Percentiles rank a stretch among this genome's conserved stretches.
Conservation (phyloP, 1,140 invertebrate species). For the Bemisia tabaci region DNA sequence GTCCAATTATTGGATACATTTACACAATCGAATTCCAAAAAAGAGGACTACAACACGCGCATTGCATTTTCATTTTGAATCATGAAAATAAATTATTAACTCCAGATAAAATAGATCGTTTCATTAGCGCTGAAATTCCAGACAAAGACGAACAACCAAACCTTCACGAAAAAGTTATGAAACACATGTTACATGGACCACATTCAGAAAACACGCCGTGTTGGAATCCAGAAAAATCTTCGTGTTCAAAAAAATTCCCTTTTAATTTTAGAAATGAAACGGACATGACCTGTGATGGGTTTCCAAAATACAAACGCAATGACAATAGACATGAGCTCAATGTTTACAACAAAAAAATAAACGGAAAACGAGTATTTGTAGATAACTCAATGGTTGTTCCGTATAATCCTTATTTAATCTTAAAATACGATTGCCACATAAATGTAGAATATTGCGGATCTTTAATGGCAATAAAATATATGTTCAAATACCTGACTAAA, state of each 20-base stretch:
- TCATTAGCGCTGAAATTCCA: conserved; percentile 38
- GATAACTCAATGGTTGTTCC: conserved; percentile 30
- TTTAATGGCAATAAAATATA: conserved; percentile 29
- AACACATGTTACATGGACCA: conserved; percentile 39
- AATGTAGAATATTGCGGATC: conserved; percentile 29
- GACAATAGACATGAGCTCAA: not conserved
- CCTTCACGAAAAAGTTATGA: conserved; percentile 29
- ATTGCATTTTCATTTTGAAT: conserved; percentile 2
- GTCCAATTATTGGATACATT: not conserved
- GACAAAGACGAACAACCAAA: conserved; percentile 28
- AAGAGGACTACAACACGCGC: conserved; percentile 9
- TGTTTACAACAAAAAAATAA: conserved; percentile 7
- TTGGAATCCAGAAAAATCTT: conserved; percentile 17
- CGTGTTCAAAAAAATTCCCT: conserved; percentile 31
- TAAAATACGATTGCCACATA: conserved; percentile 27
- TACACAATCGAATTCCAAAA: conserved; percentile 12
- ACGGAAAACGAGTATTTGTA: conserved; percentile 17
- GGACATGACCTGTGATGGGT: conserved; percentile 28
- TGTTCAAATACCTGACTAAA: conserved; percentile 34
- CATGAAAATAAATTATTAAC: not conserved
- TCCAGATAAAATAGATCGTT: conserved; percentile 31
- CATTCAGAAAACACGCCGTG: conserved; percentile 20
- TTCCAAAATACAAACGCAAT: conserved; percentile 30
- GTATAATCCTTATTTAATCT: conserved; percentile 25
- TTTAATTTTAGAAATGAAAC: conserved; percentile 24